Conservation (phyloP, 2,888 invertebrate genomes). For the Calameuta filiformis region DNA sequence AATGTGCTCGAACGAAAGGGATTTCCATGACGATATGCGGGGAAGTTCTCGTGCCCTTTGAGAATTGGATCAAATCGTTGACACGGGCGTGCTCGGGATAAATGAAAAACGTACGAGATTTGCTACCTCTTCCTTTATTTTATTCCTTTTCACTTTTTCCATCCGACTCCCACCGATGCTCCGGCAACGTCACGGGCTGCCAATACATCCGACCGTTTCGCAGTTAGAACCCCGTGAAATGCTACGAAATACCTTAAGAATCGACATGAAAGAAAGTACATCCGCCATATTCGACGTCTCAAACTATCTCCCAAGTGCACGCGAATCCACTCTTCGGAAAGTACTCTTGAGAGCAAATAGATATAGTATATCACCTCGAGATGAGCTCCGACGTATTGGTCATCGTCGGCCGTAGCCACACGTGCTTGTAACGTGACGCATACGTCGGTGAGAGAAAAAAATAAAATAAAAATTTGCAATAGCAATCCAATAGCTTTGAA, state of each 20-base stretch:
- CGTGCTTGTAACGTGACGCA: background rate
- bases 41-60: background rate
- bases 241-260: background rate
- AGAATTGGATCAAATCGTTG: background rate
- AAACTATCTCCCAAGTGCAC: background rate
- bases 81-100: background rate
- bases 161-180: background rate
- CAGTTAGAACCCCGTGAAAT: background rate
- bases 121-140: background rate
- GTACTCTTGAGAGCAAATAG: background rate
- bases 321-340: background rate
- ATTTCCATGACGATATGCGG: background rate
- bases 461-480: background rate
- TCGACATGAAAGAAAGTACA: background rate
- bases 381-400: background rate
- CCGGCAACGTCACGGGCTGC: background rate
- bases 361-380: background rate
- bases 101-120: slow-evolving; percentile 18
- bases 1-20: background rate
- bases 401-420: background rate
- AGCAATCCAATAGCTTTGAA: background rate
- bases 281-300: background rate
- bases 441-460: background rate
- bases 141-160: slow-evolving; percentile 3
- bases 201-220: background rate